phyloP scores from a whole-genome alignment of 2,113 vertebrate species.

The Nematolebias whitei region DNA sequence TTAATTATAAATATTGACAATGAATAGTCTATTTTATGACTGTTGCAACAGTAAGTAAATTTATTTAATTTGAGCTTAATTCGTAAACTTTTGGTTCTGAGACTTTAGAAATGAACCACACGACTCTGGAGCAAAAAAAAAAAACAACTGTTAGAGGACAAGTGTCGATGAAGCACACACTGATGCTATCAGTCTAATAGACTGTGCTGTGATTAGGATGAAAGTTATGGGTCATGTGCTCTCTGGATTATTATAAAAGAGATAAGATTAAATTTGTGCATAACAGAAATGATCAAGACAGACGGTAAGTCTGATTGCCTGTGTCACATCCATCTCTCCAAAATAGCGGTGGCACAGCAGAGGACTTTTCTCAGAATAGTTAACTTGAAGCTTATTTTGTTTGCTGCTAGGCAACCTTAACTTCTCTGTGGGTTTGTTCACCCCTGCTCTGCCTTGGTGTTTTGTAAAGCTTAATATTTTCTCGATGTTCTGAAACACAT shows the following conservation, averaged over 20 bases:
- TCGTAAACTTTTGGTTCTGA: conserved; percentile 1
- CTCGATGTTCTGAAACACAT: conserved; percentile 3
- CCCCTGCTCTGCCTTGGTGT: conserved; percentile 6
- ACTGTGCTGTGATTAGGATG: conserved; percentile 23
- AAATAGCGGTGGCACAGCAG: conserved; percentile 13
- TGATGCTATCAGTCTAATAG: conserved; percentile 4
- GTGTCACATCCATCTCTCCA: conserved; percentile 27
- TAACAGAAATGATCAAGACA: conserved; percentile 3
- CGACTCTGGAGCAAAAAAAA: not conserved
- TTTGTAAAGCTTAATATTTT: not conserved
- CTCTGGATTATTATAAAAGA: conserved; percentile 16
- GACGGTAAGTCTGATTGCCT: conserved; percentile 37
- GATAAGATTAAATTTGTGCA: conserved; percentile 15
- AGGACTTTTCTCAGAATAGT: conserved; percentile 20
- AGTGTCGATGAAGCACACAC: conserved; percentile 1
- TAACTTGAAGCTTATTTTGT: conserved; percentile 25
- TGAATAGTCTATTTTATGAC: too few species aligned
- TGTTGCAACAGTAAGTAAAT: not conserved
- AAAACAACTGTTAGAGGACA: not conserved
- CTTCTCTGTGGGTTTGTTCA: conserved; percentile 12
- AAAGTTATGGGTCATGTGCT: conserved; percentile 5
- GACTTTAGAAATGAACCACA: conserved; percentile 4
- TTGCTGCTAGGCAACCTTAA: conserved; percentile 52
- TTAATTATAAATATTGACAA: too few species aligned
- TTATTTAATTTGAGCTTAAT: not conserved